Evolutionary conservation across 2,888 invertebrate species (phyloP).

Genomic region (Pristionchus japonicus): DNA sequence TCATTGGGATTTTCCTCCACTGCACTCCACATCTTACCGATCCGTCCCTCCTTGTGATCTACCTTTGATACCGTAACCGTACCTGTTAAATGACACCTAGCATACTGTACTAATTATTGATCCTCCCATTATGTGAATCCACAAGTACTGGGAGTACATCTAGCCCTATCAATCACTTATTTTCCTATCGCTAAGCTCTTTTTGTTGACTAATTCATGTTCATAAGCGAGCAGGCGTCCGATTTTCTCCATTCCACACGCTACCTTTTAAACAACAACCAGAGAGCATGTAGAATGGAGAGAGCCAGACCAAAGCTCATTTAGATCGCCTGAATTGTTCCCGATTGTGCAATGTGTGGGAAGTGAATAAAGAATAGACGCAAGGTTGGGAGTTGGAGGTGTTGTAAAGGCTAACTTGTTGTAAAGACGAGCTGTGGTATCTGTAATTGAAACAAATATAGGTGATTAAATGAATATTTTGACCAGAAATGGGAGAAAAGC

Average conservation of each 20-base stretch:
- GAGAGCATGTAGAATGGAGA: too few species aligned
- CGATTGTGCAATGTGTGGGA: background rate
- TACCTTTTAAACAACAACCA: too few species aligned
- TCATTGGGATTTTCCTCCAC: background rate
- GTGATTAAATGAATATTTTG: background rate
- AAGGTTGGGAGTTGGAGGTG: background rate
- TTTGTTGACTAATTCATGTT: background rate
- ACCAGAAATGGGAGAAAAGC: slow-evolving; percentile 9
- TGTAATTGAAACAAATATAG: background rate
- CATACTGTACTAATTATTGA: background rate
- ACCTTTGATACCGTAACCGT: background rate
- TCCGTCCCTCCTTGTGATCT: background rate
- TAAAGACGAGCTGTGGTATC: slow-evolving; percentile 17
- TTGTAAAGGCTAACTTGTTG: background rate
- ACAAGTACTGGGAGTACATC: background rate
- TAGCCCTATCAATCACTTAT: background rate
- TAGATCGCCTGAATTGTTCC: background rate
- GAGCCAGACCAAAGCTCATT: too few species aligned
- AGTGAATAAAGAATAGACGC: background rate
- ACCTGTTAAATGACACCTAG: background rate
- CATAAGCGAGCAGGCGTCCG: too few species aligned
- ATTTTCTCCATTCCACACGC: too few species aligned
- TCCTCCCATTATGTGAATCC: background rate
- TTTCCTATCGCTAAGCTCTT: background rate
- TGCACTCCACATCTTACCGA: background rate